phyloP scores from a whole-genome alignment of 2,888 invertebrate genomes.

The Papilio protenor region DNA sequence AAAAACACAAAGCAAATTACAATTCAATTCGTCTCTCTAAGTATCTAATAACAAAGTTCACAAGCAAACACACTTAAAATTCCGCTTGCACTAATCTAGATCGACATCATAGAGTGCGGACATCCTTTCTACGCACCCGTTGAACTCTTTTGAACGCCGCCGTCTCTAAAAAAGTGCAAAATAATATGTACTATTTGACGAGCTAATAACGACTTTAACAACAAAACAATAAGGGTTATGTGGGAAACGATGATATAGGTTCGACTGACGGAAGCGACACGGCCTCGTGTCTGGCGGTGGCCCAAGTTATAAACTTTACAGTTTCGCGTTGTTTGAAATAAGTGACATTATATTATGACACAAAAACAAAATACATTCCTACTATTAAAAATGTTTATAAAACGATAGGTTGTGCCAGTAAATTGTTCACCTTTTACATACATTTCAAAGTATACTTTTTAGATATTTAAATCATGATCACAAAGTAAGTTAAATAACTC shows the following conservation, averaged over 20 bases:
- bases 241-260: conserved; percentile 49
- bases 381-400: no score
- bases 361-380: neutral
- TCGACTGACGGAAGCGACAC: conserved; percentile 65
- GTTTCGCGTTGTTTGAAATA: neutral
- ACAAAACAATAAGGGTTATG: conserved; percentile 48
- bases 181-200: conserved; percentile 43
- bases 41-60: conserved; percentile 31
- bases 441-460: neutral
- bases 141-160: conserved; percentile 71
- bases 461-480: neutral
- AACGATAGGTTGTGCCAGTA: no score
- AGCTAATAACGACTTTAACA: conserved; percentile 49
- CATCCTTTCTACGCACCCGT: conserved; percentile 67
- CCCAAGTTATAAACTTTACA: conserved; percentile 49
- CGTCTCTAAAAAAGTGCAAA: conserved; percentile 56
- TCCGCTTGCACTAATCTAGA: conserved; percentile 51
- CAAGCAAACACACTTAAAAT: conserved; percentile 27
- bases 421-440: no score
- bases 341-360: neutral
- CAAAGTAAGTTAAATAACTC: neutral
- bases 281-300: conserved; percentile 64
- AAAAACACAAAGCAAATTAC: neutral
- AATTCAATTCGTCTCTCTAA: neutral
- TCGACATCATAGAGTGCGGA: conserved; percentile 57